Conservation (phyloP, 2,113 vertebrate species). For the Naja naja region DNA sequence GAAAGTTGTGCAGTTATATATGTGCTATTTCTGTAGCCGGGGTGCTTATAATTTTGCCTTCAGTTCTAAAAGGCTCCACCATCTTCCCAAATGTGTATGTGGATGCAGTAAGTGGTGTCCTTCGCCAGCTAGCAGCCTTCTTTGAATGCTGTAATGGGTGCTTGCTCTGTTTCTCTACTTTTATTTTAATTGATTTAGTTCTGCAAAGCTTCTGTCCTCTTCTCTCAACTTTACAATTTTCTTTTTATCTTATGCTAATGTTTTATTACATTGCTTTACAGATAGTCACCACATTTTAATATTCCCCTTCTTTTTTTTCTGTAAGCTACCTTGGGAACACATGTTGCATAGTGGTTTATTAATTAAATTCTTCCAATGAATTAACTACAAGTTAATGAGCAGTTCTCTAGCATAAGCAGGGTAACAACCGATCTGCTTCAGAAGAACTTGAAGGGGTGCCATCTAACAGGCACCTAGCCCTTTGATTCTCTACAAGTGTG, state of each 20-base stretch:
- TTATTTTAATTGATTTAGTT: background rate
- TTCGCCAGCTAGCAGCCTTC: background rate
- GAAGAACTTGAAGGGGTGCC: background rate
- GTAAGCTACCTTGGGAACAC: background rate
- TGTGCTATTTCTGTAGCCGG: background rate
- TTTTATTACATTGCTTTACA: background rate
- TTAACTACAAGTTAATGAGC: background rate
- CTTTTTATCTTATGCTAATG: background rate
- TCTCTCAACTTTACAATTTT: background rate
- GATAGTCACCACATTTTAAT: background rate
- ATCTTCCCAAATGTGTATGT: background rate
- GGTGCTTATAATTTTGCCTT: background rate
- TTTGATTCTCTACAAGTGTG: background rate
- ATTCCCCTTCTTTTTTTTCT: background rate
- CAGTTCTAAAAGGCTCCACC: background rate
- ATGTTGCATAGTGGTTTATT: background rate
- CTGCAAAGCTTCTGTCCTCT: background rate
- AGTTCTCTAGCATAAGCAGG: background rate
- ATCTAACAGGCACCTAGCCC: background rate
- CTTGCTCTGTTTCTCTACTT: background rate
- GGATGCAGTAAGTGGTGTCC: background rate
- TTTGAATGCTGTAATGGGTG: background rate
- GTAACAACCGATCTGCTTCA: background rate
- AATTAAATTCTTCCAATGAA: background rate
- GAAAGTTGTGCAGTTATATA: background rate